Evolutionary conservation across 1,140 invertebrate genomes (phyloP).

Genomic region (Heliconius himera): DNA sequence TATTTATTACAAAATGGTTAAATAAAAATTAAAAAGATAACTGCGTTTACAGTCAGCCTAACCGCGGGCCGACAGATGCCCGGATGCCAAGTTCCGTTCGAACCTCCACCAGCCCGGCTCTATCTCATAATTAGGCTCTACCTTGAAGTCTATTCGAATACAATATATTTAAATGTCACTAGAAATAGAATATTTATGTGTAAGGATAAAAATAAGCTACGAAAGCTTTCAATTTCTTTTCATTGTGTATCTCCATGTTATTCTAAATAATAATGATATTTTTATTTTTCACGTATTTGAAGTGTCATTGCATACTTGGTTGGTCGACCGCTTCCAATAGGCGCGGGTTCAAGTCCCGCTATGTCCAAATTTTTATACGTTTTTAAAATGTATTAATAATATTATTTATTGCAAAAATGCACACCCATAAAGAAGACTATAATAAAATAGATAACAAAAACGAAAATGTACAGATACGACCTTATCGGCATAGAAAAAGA

Average conservation of each 20-base stretch:
- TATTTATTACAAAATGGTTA: not conserved
- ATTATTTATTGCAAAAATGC: no score
- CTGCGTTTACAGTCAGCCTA: not conserved
- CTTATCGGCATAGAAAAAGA: no score
- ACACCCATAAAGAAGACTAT: no score
- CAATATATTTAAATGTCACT: not conserved
- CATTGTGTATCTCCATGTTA: not conserved
- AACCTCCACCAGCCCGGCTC: slow-evolving; percentile 12
- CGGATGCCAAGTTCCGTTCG: slow-evolving; percentile 41
- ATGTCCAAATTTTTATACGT: no score
- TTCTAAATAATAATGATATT: no score
- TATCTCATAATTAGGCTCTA: slow-evolving; percentile 23
- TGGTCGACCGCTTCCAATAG: no score
- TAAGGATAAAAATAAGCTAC: not conserved
- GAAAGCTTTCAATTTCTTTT: not conserved
- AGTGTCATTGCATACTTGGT: no score
- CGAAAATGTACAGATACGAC: no score
- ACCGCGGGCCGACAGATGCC: slow-evolving; percentile 34
- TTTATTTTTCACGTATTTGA: no score
- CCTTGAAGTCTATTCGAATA: not conserved
- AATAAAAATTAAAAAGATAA: not conserved
- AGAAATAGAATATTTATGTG: not conserved
- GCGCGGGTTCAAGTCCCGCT: no score
- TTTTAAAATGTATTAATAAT: no score
- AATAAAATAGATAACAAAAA: no score